These are phyloP conservation scores for Dolichoris vasculosae DNA, from an alignment of 1,140 invertebrate genomes.

Conservation along the genomic window DNA sequence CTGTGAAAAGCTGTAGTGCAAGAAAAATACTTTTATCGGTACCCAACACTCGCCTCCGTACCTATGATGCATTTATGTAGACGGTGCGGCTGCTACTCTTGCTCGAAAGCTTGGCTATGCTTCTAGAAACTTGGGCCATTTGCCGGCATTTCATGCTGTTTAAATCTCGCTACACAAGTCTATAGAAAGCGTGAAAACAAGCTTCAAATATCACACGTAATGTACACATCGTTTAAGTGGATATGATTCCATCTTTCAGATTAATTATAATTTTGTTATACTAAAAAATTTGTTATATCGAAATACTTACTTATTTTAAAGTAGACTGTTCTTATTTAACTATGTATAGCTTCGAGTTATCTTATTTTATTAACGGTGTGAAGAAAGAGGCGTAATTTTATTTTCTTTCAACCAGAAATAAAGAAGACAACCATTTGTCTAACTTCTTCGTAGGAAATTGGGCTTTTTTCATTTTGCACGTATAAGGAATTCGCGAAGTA, in stretches of 20 bases:
- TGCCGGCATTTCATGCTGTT: conserved; percentile 58
- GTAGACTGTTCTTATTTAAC: too few species aligned
- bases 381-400: conserved; percentile 48
- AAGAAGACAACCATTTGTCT: conserved; percentile 24
- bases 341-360: too few species aligned
- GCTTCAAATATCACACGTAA: neutral
- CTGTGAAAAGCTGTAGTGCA: conserved; percentile 54
- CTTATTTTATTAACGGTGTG: too few species aligned
- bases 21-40: conserved; percentile 72
- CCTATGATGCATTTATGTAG: neutral
- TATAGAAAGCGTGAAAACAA: neutral
- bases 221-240: neutral
- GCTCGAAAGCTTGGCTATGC: conserved; percentile 57
- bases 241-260: neutral
- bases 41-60: conserved; percentile 60
- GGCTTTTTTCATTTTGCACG: conserved; percentile 34
- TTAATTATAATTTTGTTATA: too few species aligned
- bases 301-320: too few species aligned
- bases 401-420: neutral
- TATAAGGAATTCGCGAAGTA: conserved; percentile 39
- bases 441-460: conserved; percentile 7
- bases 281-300: too few species aligned
- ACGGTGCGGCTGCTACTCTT: conserved; percentile 1
- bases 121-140: conserved; percentile 65
- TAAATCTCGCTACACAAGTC: conserved; percentile 33